Conservation (phyloP, 2,888 invertebrate genomes). For the Drosophila neonasuta region DNA sequence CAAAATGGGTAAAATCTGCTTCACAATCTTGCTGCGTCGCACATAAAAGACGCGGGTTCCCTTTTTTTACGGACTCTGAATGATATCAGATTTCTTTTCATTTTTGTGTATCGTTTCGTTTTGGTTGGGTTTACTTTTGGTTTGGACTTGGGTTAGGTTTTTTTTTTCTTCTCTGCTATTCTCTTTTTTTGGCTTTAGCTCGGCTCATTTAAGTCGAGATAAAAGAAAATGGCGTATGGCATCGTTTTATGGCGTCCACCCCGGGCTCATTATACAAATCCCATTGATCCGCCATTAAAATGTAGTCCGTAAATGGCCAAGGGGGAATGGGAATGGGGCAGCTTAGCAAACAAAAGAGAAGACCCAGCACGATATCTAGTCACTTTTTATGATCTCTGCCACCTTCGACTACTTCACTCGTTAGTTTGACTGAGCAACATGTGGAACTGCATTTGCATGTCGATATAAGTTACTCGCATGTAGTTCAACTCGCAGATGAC, state of each 20-base stretch:
- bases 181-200: conserved; percentile 19
- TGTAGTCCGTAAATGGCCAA: conserved; percentile 43
- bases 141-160: conserved; percentile 35
- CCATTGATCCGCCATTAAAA: conserved; percentile 74
- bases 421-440: conserved; percentile 7
- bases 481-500: not conserved
- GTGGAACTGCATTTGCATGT: conserved; percentile 26
- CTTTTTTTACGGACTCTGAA: conserved; percentile 63
- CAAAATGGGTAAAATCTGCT: conserved; percentile 73
- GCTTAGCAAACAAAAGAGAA: conserved; percentile 25
- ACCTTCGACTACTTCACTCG: conserved; percentile 9
- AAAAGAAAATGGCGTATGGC: conserved; percentile 63
- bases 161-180: conserved; percentile 6
- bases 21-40: conserved; percentile 67
- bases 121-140: conserved; percentile 28
- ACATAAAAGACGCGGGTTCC: conserved; percentile 70
- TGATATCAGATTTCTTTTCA: conserved; percentile 74
- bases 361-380: conserved; percentile 20
- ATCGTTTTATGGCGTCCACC: conserved; percentile 64
- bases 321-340: conserved; percentile 16
- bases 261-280: conserved; percentile 68
- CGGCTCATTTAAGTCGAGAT: conserved; percentile 40
- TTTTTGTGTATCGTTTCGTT: conserved; percentile 50
- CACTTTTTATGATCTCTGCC: conserved; percentile 36
- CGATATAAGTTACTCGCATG: not conserved